Evolutionary conservation across 2,113 vertebrate genomes (phyloP), one percentile per base, ranked within the genome.

Genomic region (Burhinus bistriatus): DNA sequence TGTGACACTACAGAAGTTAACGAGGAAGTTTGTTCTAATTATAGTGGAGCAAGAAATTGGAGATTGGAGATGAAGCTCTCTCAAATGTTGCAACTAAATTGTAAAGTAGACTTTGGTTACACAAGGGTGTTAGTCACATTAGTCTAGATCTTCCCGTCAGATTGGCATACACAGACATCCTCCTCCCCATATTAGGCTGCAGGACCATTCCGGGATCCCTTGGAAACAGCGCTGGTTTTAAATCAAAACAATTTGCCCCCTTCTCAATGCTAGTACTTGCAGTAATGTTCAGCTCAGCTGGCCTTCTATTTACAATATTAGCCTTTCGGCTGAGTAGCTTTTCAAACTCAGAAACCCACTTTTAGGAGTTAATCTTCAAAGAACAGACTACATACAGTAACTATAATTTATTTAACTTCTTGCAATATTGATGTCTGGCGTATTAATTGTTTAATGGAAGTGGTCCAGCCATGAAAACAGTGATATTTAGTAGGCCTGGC

Each of bases 1-100:
- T 92, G 77, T 93, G 87, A 87, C 73, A 65, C 81, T 69, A 27
- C n/a, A 87, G 93, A 96, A 85, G 49, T 54, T 95, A 89, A 91
- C 4, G 8, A 79, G 61, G 66, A 91, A 91, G 55, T 92, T 93
- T 76, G 40, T 82, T 93, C 78, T 94, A 85, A 79, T 93, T 87
- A 82, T 54, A 80, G 36, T 9, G 9, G 44, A 94, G 54, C 15
- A 89, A 87, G 84, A 71, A 47, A 73, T 12, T 77, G 62, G 58
- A 81, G 75, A 54, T 15, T 65, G 78, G 78, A 61, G 55, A 47
- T 0, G 1, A 65, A 89, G 65, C 44, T 78, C 36, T 84, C 68
- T 68, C 42, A 95, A 93, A 45, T 9, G 2, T 65, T 79, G 47
- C 40, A 69, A 38, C 36, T 79, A 40, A 83, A 89, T n/a, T 68